phyloP scores from a whole-genome alignment of 2,797 vertebrate genomes.

The Dendrocincla tyrannina region DNA sequence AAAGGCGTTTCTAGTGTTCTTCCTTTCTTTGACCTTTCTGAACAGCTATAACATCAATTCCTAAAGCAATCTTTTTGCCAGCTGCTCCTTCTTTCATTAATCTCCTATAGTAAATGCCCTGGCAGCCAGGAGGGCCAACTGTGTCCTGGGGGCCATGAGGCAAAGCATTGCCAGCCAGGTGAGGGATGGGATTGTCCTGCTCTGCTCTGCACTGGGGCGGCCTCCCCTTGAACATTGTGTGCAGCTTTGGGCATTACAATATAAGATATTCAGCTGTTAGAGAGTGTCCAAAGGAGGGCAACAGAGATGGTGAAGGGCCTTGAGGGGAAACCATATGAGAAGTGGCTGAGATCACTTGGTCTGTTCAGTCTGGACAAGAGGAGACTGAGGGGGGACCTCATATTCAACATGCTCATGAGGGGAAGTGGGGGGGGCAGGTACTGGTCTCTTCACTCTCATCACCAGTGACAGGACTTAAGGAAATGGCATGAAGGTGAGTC shows the following conservation, averaged over 20 bases:
- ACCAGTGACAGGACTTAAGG: fast-evolving
- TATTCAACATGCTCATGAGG: not conserved
- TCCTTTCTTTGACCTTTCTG: not conserved
- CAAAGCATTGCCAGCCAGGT: fast-evolving
- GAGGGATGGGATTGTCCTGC: too few species aligned
- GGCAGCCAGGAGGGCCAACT: not conserved
- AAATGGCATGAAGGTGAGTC: not conserved
- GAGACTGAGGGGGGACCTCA: not conserved
- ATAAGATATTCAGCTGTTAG: not conserved
- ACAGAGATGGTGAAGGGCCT: not conserved
- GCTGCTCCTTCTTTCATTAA: not conserved
- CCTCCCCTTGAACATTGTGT: fast-evolving
- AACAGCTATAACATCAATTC: not conserved
- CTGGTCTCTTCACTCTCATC: not conserved
- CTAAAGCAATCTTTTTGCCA: not conserved
- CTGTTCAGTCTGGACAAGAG: not conserved
- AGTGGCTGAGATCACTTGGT: not conserved
- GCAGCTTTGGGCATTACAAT: not conserved
- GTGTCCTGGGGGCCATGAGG: not conserved
- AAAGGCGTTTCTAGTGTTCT: not conserved
- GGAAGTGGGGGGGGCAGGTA: not conserved
- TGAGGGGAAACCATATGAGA: not conserved
- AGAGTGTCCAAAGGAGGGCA: not conserved
- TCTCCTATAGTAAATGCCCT: not conserved
- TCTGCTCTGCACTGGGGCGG: not conserved